These are phyloP conservation scores for Acheta domesticus DNA, from an alignment of 2,888 invertebrate species.

Conservation along the genomic window DNA sequence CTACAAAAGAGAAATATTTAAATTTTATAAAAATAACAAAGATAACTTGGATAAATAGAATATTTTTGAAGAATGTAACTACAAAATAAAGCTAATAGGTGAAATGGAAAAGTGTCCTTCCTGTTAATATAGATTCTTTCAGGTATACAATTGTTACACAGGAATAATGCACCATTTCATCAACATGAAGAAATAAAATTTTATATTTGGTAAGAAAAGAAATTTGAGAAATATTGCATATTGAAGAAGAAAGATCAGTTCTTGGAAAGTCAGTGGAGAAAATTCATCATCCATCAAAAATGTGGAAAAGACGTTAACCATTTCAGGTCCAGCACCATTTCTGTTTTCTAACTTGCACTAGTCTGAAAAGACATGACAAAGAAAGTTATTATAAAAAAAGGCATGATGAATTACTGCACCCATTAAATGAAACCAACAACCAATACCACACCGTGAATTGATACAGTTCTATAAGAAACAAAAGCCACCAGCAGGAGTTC, in stretches of 20 bases:
- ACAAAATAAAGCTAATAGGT: too few relatives aligned
- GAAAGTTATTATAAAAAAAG: not conserved
- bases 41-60: too few relatives aligned
- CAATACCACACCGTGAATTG: not conserved
- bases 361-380: not conserved
- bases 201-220: not conserved
- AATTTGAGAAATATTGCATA: not conserved
- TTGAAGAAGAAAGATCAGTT: not conserved
- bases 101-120: too few relatives aligned
- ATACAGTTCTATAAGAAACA: too few relatives aligned
- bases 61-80: too few relatives aligned
- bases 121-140: too few relatives aligned
- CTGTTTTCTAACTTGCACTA: not conserved
- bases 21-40: too few relatives aligned
- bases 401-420: not conserved
- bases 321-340: not conserved
- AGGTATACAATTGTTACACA: too few relatives aligned
- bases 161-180: not conserved
- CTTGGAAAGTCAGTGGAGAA: too few relatives aligned
- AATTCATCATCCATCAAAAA: too few relatives aligned
- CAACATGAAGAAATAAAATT: not conserved
- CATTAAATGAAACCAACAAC: not conserved
- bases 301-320: not conserved
- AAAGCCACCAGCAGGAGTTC: not conserved
- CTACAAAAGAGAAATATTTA: too few relatives aligned